Base-by-base conservation (phyloP, 2,797 vertebrate genomes). In the Gymnopithys bicolor region DNA sequence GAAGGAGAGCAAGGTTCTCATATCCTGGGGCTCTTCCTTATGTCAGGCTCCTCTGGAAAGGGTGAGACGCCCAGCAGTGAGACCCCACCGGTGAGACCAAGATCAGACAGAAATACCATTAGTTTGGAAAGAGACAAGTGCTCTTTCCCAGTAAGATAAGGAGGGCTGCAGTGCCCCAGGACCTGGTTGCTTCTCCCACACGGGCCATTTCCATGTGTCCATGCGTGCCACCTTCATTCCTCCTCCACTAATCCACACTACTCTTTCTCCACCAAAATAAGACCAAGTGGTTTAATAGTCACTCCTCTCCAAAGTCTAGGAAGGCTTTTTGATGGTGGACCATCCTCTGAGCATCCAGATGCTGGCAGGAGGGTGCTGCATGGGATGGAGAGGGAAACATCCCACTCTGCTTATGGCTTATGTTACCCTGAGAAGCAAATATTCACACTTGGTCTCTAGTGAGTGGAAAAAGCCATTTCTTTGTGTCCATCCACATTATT, bases 191-290 rank as follows among this genome's bases (percentile, higher is more conserved):
- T 69, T 17, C 59, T 37, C 43, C 58, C 35, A 69, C 68, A 51
- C 10, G 15, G 35, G 7, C 30, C 1, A 0, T 68, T 67, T 68
- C 25, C 55, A 7, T 0, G 0, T 71, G 55, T 56, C 33, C 21
- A 0, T 39, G 45, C 14, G 19, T 73, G 28, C 76, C 13, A 10
- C 15, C 5, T 75, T 67, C 19, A 5, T 30, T 71, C 33, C 19
- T 2, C 0, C 17, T 71, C 33, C 39, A 3, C 14, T 59, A 45
- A 49, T 58, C 52, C 28, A 0, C 1, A 1, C 17, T 79, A 6
- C 68, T 82, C 19, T 58, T 81, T 60, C 49, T 35, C 46, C 39
- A 32, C 13, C 28, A 60, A 41, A 60, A 56, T 28, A 51, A 56
- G 11, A n/a, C 10, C 19, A 62, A 21, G 25, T 37, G 27, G 9